A percentile compares a stretch with the other conserved stretches of the same genome.
Conservation (phyloP, 1,140 invertebrate genomes). For the Prorops nasuta region DNA sequence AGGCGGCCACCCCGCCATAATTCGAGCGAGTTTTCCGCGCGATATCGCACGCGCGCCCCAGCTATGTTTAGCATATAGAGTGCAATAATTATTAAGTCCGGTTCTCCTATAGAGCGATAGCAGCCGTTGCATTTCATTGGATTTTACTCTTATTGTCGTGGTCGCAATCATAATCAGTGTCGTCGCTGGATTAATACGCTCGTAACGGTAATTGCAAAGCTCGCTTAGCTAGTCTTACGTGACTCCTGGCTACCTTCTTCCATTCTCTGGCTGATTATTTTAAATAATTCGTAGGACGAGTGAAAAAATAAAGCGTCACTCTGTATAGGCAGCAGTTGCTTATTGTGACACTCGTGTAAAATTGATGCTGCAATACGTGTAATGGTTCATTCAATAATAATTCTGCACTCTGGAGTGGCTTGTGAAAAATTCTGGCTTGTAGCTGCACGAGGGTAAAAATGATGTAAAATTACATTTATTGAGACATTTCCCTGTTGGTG, state of each 20-base stretch:
- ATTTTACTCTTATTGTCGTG: constrained; percentile 34
- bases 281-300: neutral
- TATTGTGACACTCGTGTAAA: neutral
- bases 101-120: constrained; percentile 31
- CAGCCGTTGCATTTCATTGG: constrained; percentile 26
- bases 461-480: too few relatives aligned
- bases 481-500: too few relatives aligned
- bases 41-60: constrained; percentile 31
- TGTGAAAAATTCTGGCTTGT: neutral
- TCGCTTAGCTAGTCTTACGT: constrained; percentile 8
- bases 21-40: constrained; percentile 27
- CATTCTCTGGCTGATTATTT: neutral
- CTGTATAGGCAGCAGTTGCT: neutral
- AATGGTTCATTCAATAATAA: neutral
- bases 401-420: neutral
- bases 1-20: constrained; percentile 53
- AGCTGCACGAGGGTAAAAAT: neutral
- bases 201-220: constrained; percentile 21
- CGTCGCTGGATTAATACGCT: neutral
- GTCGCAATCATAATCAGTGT: constrained; percentile 28
- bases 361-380: neutral
- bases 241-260: constrained; percentile 27
- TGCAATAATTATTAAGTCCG: constrained; percentile 49
- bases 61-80: constrained; percentile 54
- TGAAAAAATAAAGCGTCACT: too few relatives aligned